Percentiles rank a stretch among this genome's conserved stretches.
Evolutionary conservation across 1,140 invertebrate genomes (phyloP).

Genomic region (Episyrphus balteatus): DNA sequence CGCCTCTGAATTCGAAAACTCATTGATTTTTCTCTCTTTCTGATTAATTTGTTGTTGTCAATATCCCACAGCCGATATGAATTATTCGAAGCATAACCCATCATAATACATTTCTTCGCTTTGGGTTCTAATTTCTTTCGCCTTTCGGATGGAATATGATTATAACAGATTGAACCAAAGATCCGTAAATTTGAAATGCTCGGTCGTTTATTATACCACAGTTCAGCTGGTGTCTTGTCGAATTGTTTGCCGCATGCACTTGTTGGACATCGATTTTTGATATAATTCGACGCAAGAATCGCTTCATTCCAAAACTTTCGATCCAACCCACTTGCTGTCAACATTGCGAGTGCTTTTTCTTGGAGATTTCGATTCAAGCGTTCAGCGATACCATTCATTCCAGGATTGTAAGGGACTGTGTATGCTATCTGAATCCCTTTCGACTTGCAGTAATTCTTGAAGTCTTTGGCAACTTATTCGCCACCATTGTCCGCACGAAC

Average conservation of each 20-base stretch:
- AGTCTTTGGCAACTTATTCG: constrained; percentile 14
- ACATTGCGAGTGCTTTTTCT: no score
- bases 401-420: constrained; percentile 20
- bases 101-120: not conserved
- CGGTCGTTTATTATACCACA: not conserved
- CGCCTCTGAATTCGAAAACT: not conserved
- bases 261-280: constrained; percentile 1
- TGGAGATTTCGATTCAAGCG: constrained; percentile 17
- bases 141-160: not conserved
- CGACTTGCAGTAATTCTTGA: not conserved
- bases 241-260: not conserved
- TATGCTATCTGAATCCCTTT: constrained; percentile 10
- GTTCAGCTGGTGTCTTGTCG: constrained; percentile 1
- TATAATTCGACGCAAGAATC: constrained; percentile 5
- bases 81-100: not conserved
- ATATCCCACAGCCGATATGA: constrained; percentile 1
- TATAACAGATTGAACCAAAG: not conserved
- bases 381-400: constrained; percentile 28
- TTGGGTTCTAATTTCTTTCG: not conserved
- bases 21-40: not conserved
- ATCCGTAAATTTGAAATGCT: not conserved
- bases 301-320: constrained; percentile 22
- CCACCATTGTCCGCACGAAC: constrained; percentile 24
- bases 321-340: no score
- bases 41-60: constrained; percentile 1